Conservation (phyloP, 2,797 vertebrate species). For the Podarcis lilfordi region DNA sequence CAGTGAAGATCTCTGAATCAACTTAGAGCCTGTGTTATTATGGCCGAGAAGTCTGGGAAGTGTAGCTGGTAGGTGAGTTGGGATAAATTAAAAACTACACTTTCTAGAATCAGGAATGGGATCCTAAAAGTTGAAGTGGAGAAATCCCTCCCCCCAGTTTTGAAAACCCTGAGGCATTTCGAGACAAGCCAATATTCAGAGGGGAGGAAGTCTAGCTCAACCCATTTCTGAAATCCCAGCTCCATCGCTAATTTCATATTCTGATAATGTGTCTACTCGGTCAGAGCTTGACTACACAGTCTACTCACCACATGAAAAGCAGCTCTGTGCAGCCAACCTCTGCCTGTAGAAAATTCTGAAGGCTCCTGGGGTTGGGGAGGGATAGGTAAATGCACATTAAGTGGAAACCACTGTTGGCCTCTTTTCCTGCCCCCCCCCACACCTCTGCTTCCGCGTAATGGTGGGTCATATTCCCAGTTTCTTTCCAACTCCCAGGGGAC, state of each 20-base stretch:
- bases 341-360: not conserved
- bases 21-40: not conserved
- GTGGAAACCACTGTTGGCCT: not conserved
- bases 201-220: not conserved
- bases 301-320: not conserved
- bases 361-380: not conserved
- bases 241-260: not conserved
- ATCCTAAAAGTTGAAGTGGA: no score
- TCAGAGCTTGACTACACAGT: no score
- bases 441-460: not conserved
- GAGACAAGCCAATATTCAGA: not conserved
- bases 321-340: not conserved
- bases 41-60: not conserved
- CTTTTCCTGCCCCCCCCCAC: not conserved
- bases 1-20: not conserved
- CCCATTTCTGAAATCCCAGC: not conserved
- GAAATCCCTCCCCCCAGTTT: not conserved
- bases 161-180: not conserved
- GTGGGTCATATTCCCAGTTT: not conserved
- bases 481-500: not conserved
- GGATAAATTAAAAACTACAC: not conserved
- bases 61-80: no score
- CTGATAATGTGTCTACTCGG: not conserved
- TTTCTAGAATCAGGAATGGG: not conserved
- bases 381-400: not conserved